These are phyloP conservation scores for Apoda limacodes DNA, from an alignment of 2,888 invertebrate species.

Conservation along the genomic window DNA sequence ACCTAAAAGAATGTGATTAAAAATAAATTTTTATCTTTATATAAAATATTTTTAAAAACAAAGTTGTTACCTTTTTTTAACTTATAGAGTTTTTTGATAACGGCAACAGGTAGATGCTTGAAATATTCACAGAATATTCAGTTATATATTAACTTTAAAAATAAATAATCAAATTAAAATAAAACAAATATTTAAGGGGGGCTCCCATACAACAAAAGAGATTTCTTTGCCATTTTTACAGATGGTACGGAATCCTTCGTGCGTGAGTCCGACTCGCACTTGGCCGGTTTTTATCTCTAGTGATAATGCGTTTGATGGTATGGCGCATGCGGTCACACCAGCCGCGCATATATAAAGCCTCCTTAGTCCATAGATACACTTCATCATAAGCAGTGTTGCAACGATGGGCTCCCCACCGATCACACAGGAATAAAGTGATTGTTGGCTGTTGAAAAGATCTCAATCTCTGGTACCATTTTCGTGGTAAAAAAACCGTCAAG, in stretches of 20 bases:
- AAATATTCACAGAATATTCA: neutral
- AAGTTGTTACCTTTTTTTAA: no score
- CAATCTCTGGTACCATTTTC: no score
- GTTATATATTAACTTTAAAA: no score
- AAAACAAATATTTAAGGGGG: neutral
- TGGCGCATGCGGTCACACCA: neutral
- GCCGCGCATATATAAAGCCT: no score
- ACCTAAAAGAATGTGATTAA: constrained; percentile 5
- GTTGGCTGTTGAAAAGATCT: no score
- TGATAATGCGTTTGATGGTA: no score
- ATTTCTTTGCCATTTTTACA: neutral
- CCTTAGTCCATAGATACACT: no score
- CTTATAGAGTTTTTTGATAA: neutral
- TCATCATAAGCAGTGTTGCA: no score
- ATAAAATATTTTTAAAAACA: no score
- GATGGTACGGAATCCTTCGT: neutral
- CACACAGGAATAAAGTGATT: no score
- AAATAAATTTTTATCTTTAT: neutral
- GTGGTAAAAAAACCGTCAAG: no score
- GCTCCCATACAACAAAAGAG: neutral
- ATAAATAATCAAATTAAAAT: neutral
- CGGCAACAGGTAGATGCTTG: neutral
- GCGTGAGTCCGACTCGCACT: neutral
- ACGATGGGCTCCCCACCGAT: no score
- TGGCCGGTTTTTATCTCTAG: constrained; percentile 3